phyloP scores from a whole-genome alignment of 2,888 invertebrate species.

The Dynastes grantii region DNA sequence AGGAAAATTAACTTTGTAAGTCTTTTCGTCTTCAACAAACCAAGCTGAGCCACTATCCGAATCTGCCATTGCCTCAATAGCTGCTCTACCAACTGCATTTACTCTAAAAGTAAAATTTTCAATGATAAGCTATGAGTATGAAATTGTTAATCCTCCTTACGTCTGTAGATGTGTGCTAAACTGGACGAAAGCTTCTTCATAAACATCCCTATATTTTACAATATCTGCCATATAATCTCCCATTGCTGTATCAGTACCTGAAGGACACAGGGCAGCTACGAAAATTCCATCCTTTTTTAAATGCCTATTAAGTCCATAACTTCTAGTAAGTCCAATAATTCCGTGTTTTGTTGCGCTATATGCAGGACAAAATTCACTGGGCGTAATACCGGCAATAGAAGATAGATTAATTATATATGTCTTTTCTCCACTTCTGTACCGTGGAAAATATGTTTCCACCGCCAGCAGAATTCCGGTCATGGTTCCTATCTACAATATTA shows the following conservation, averaged over 20 bases:
- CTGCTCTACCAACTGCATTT: conserved; percentile 25
- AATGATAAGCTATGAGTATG: not conserved
- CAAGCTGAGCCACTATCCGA: conserved; percentile 36
- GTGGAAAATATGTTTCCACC: conserved; percentile 29
- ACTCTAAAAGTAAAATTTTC: not conserved
- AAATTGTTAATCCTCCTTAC: not conserved
- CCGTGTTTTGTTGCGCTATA: conserved; percentile 32
- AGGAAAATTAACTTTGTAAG: conserved; percentile 25
- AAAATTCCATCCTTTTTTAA: conserved; percentile 7
- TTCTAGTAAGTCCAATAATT: conserved; percentile 24
- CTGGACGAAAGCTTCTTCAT: not conserved
- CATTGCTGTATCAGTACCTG: conserved; percentile 13
- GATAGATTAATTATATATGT: conserved; percentile 23
- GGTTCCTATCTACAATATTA: not conserved
- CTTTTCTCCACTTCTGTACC: conserved; percentile 28
- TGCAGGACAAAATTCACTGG: conserved; percentile 3
- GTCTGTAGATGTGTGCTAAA: not conserved
- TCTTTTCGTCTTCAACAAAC: conserved; percentile 5
- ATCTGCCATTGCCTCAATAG: conserved; percentile 21
- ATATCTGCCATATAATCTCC: not conserved
- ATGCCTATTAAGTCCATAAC: conserved; percentile 34
- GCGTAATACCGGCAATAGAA: conserved; percentile 8
- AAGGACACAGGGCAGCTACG: conserved; percentile 21
- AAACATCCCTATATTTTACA: conserved; percentile 13
- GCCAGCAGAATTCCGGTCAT: conserved; percentile 20